Conservation (phyloP, 1,140 invertebrate genomes). For the Drosophila triauraria region DNA sequence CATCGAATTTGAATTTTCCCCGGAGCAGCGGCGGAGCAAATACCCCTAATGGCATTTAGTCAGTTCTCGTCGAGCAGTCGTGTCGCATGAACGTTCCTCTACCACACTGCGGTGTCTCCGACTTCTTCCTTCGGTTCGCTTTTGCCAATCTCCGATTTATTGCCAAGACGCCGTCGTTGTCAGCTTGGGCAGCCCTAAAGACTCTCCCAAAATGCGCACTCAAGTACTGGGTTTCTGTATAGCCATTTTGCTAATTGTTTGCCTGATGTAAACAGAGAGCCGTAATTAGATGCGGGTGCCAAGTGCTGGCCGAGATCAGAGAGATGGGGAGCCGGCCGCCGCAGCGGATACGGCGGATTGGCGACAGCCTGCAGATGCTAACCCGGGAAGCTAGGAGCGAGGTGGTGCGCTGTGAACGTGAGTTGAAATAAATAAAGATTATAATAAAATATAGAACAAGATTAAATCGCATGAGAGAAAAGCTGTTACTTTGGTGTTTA, state of each 20-base stretch:
- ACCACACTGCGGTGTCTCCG: constrained; percentile 11
- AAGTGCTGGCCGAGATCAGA: constrained; percentile 38
- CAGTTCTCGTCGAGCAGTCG: constrained; percentile 70
- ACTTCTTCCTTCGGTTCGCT: constrained; percentile 1
- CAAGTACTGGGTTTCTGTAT: constrained; percentile 80
- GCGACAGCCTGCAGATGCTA: constrained; percentile 73
- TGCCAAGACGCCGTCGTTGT: constrained; percentile 9
- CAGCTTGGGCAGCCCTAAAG: constrained; percentile 14
- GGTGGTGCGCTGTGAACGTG: constrained; percentile 69
- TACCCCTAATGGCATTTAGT: constrained; percentile 39
- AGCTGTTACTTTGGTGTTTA: too few species aligned
- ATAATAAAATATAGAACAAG: constrained; percentile 13
- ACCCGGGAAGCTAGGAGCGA: constrained; percentile 66
- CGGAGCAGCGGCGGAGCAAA: constrained; percentile 23
- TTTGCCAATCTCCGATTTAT: not conserved
- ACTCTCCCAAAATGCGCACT: constrained; percentile 63
- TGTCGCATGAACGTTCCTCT: constrained; percentile 63
- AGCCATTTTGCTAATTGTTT: constrained; percentile 79
- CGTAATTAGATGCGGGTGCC: constrained; percentile 39
- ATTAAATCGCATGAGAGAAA: not conserved
- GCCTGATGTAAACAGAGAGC: constrained; percentile 60
- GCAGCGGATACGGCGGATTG: constrained; percentile 63
- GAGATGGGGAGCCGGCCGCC: constrained; percentile 50
- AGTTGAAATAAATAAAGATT: constrained; percentile 37
- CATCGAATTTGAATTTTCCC: constrained; percentile 70